phyloP scores from a whole-genome alignment of 2,888 invertebrate genomes.

The Lycophotia porphyrea region DNA sequence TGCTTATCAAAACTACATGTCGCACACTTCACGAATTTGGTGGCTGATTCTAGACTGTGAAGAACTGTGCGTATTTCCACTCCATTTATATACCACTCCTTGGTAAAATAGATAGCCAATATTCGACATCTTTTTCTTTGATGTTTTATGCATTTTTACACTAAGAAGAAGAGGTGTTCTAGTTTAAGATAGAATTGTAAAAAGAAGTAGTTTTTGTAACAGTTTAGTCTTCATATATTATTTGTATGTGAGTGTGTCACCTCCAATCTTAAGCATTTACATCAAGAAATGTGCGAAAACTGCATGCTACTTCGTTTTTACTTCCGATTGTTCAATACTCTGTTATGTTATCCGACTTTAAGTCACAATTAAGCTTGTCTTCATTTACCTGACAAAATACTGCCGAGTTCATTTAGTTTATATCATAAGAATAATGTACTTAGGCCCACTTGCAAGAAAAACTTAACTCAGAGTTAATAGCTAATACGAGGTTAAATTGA shows the following conservation, averaged over 20 bases:
- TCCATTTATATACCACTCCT: conserved; percentile 36
- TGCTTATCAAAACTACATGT: conserved; percentile 18
- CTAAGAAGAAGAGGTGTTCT: conserved; percentile 45
- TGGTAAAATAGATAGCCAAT: conserved; percentile 66
- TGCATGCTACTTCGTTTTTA: conserved; percentile 11
- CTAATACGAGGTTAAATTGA: too few relatives aligned
- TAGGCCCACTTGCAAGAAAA: too few relatives aligned
- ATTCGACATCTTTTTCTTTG: conserved; percentile 48
- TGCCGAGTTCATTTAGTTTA: conserved; percentile 40
- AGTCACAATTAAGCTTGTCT: conserved; percentile 25
- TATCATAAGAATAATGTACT: conserved; percentile 24
- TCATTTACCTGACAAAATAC: conserved; percentile 35
- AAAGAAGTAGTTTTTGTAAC: conserved; percentile 69
- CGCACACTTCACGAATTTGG: background rate
- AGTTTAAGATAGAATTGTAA: conserved; percentile 65
- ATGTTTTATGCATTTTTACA: conserved; percentile 56
- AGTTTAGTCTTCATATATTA: conserved; percentile 56
- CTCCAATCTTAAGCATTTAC: conserved; percentile 24
- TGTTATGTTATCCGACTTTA: conserved; percentile 28
- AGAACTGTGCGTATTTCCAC: conserved; percentile 20
- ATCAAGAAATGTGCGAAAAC: background rate
- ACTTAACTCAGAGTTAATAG: too few relatives aligned
- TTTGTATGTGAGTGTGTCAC: conserved; percentile 53
- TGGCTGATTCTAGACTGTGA: background rate
- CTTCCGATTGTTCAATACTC: conserved; percentile 31